Conservation (phyloP, 2,113 vertebrate species). For the Brachypteracias leptosomus region DNA sequence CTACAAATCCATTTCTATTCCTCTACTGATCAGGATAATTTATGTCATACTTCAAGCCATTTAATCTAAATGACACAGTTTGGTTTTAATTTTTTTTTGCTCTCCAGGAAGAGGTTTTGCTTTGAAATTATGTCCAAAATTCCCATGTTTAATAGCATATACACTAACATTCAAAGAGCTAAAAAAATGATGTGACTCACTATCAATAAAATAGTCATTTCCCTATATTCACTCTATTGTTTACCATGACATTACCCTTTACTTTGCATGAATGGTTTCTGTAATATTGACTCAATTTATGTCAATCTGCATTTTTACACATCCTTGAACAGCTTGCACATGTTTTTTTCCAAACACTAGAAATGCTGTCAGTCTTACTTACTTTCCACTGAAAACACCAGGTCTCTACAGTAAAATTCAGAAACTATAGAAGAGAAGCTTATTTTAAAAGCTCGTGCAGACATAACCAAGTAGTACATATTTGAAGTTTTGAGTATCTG, state of each 20-base stretch:
- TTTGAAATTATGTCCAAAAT: neutral
- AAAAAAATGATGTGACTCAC: neutral
- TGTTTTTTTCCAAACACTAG: neutral
- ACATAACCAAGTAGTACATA: neutral
- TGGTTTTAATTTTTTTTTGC: neutral
- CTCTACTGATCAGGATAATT: neutral
- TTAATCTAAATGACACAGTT: neutral
- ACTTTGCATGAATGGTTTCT: constrained; percentile 6
- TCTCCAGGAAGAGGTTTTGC: neutral
- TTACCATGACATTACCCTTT: neutral
- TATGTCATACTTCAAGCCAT: neutral
- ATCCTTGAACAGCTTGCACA: neutral
- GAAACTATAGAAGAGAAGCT: neutral
- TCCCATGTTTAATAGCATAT: neutral
- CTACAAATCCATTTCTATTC: neutral
- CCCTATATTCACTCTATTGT: neutral
- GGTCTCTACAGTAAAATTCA: neutral
- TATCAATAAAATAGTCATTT: neutral
- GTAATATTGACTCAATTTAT: constrained; percentile 34
- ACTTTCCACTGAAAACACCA: neutral
- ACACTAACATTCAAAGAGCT: neutral
- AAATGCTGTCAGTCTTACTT: neutral
- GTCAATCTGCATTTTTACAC: constrained; percentile 41
- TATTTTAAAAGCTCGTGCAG: neutral
- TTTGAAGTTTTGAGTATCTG: neutral